Evolutionary conservation across 1,140 invertebrate species (phyloP).

Genomic region (Aphelenchoides besseyi): DNA sequence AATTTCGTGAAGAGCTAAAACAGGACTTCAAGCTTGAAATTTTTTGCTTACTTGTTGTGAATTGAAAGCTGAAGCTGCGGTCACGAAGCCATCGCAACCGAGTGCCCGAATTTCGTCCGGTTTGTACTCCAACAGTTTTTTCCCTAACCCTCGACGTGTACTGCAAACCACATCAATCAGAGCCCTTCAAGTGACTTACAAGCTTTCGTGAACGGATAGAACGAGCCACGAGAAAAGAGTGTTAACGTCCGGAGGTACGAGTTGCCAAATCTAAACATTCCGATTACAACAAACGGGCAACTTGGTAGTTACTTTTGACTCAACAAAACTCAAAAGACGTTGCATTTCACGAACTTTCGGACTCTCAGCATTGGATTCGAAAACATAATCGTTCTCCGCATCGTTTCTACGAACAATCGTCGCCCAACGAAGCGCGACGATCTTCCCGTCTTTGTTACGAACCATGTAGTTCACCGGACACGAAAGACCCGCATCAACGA

Average conservation of each 20-base stretch:
- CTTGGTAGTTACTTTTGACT: slow-evolving; percentile 5
- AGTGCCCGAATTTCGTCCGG: slow-evolving; percentile 33
- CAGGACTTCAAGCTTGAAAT: background rate
- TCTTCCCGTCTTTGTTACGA: slow-evolving; percentile 14
- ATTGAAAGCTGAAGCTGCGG: slow-evolving; percentile 43
- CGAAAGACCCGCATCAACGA: slow-evolving; percentile 4
- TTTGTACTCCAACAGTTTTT: slow-evolving; percentile 29
- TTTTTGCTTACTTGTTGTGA: slow-evolving; percentile 38
- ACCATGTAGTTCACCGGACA: slow-evolving; percentile 21
- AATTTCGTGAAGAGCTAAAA: slow-evolving; percentile 42
- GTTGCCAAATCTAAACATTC: slow-evolving; percentile 41
- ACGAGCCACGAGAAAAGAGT: slow-evolving; percentile 27
- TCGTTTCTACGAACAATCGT: slow-evolving; percentile 19
- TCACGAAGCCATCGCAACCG: slow-evolving; percentile 44
- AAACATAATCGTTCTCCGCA: slow-evolving; percentile 16
- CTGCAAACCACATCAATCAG: background rate
- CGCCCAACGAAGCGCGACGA: slow-evolving; percentile 37
- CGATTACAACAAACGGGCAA: slow-evolving; percentile 5
- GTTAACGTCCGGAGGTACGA: slow-evolving; percentile 32
- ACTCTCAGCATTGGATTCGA: slow-evolving; percentile 3
- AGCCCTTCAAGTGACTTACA: background rate
- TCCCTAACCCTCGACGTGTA: slow-evolving; percentile 34
- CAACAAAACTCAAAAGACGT: slow-evolving; percentile 19
- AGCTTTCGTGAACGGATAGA: slow-evolving; percentile 32
- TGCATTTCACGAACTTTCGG: slow-evolving; percentile 31